These are phyloP conservation scores for Patella pellucida DNA, from an alignment of 2,888 invertebrate genomes.

Conservation along the genomic window DNA sequence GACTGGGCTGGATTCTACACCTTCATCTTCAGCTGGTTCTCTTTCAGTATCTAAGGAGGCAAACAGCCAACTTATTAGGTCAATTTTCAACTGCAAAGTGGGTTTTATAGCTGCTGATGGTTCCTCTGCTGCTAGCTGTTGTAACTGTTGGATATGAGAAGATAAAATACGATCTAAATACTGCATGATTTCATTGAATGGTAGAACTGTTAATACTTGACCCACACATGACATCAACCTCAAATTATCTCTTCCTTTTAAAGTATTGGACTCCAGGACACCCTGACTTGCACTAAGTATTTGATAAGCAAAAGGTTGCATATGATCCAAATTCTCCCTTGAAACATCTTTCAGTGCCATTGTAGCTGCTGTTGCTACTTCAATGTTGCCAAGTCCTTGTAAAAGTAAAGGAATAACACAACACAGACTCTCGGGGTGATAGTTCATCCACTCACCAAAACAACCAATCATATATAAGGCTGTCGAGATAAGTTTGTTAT, in stretches of 20 bases:
- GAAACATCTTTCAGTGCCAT: constrained; percentile 90
- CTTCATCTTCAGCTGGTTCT: constrained; percentile 39
- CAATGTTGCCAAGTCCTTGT: constrained; percentile 77
- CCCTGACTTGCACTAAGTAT: constrained; percentile 79
- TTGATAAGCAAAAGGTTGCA: constrained; percentile 83
- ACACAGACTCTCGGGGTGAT: constrained; percentile 79
- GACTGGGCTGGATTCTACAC: constrained; percentile 20
- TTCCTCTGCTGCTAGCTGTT: constrained; percentile 69
- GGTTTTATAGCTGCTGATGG: constrained; percentile 75
- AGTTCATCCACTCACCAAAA: constrained; percentile 88
- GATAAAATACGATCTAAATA: constrained; percentile 81
- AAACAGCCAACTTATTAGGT: constrained; percentile 80
- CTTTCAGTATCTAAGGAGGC: constrained; percentile 75
- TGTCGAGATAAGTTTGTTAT: constrained; percentile 78
- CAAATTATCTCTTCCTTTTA: constrained; percentile 76
- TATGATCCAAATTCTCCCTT: constrained; percentile 82
- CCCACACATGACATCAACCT: constrained; percentile 85
- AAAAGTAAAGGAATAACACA: constrained; percentile 80
- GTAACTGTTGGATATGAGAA: constrained; percentile 71
- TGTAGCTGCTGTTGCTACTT: constrained; percentile 84
- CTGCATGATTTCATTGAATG: constrained; percentile 77
- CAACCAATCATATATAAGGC: constrained; percentile 85
- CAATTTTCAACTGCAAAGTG: constrained; percentile 77
- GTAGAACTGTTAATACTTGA: constrained; percentile 79
- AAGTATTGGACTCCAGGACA: neutral